Base-by-base conservation (phyloP, 2,797 vertebrate genomes). In the Sebastes hubbsi region DNA sequence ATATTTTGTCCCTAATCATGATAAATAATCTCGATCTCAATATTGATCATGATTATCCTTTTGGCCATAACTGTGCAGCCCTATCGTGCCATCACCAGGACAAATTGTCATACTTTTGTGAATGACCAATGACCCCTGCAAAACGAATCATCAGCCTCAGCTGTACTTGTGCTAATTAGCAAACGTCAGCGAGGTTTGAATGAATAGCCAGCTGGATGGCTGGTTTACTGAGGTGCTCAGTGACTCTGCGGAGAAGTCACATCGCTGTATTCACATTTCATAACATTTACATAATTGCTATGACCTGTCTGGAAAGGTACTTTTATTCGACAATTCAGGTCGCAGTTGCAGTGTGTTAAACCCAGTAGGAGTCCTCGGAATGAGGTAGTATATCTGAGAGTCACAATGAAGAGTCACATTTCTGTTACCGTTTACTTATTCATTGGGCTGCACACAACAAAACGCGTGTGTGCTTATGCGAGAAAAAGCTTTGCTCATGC, bases 381-480 rank as follows among this genome's bases (percentile, higher is more conserved):
- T 62, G 52, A 72, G 64, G 38, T 7, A 8, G 62, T 59, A 55
- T 20, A 70, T 34, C 56, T 14, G 54, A 70, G 20, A 22, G 49
- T 32, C 27, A 16, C 46, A 54, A 54, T 46, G 52, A 69, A 62
- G 46, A 85, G 18, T 80, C 75, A 78, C 36, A 52, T 80, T 80
- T 73, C 34, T 83, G 38, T 63, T 60, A 7, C 73, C 63, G 68
- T 89, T 90, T 77, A 75, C 71, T 80, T 83, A 87, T 78, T 89
- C 70, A 85, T 72, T 24, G 64, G n/a, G 2, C 27, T 73, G 27
- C 69, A 42, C 67, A 38, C 56, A 69, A 67, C 75, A 71, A 81
- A 75, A 69, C 32, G 18, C 38, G 71, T 56, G 69, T 72, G 63
- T 72, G 80, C 63, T 77, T 60, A 59, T 46, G 29, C 0, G 56